Evolutionary conservation across 2,113 vertebrate genomes (phyloP).

Genomic region (Microtus oregoni): DNA sequence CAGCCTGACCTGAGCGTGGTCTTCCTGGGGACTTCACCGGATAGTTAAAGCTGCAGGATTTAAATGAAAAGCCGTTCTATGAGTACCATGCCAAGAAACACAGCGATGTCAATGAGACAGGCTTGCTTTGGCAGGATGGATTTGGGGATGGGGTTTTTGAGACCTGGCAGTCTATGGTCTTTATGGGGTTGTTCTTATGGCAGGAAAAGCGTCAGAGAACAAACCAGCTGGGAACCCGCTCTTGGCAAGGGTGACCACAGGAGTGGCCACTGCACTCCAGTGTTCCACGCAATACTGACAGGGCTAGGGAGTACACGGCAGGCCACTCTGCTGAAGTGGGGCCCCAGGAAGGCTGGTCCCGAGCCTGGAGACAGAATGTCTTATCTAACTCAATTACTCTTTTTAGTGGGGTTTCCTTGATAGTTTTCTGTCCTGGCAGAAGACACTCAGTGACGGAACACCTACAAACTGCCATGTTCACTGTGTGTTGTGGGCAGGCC

Average conservation of each 20-base stretch:
- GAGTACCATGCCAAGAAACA: constrained; percentile 16
- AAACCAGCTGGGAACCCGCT: background rate
- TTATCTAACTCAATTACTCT: background rate
- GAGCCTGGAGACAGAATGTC: background rate
- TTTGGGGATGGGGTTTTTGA: background rate
- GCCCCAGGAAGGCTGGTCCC: background rate
- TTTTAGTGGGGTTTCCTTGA: background rate
- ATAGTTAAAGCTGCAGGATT: constrained; percentile 3
- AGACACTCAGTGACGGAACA: background rate
- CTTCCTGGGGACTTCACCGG: constrained; percentile 51
- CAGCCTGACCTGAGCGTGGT: background rate
- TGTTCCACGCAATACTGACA: background rate
- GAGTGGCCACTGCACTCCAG: background rate
- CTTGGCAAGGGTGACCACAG: background rate
- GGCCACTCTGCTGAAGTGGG: background rate
- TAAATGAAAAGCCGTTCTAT: background rate
- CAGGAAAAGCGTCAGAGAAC: background rate
- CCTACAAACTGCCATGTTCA: rapidly evolving
- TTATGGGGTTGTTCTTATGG: background rate
- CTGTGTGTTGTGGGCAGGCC: rapidly evolving
- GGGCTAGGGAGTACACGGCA: rapidly evolving
- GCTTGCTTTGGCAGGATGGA: background rate
- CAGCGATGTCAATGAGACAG: background rate
- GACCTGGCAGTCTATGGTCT: background rate
- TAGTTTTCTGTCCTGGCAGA: background rate